Conservation (phyloP, 2,888 invertebrate species). For the Xestia rhomboidea region DNA sequence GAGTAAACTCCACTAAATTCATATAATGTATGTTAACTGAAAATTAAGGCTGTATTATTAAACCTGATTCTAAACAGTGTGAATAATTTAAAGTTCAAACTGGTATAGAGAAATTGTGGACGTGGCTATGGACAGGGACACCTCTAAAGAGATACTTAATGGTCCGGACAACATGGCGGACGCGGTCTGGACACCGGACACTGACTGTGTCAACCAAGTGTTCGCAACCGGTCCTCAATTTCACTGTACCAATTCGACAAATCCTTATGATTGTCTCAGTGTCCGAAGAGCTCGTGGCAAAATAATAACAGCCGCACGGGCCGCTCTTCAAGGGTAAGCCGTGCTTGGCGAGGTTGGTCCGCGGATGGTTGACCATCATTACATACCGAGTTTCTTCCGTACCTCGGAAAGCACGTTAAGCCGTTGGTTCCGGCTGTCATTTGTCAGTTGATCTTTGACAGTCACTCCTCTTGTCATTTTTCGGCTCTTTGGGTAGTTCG, state of each 20-base stretch:
- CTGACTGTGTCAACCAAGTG: not conserved
- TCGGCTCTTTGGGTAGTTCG: too few relatives aligned
- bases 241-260: too few relatives aligned
- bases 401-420: too few relatives aligned
- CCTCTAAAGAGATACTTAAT: not conserved
- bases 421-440: too few relatives aligned
- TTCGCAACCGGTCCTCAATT: not conserved
- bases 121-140: not conserved
- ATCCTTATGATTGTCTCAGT: too few relatives aligned
- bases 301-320: too few relatives aligned
- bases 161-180: not conserved
- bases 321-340: not conserved
- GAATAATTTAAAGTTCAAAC: conserved; percentile 11
- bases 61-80: conserved; percentile 30
- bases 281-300: too few relatives aligned
- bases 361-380: too few relatives aligned
- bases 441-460: too few relatives aligned
- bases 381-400: too few relatives aligned
- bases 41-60: conserved; percentile 56
- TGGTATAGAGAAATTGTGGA: not conserved
- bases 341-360: not conserved
- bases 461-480: too few relatives aligned
- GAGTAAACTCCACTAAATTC: conserved; percentile 53
- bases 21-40: conserved; percentile 56
- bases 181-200: not conserved